These are phyloP conservation scores for Tetragonisca angustula DNA, from an alignment of 2,888 invertebrate species.

Conservation along the genomic window DNA sequence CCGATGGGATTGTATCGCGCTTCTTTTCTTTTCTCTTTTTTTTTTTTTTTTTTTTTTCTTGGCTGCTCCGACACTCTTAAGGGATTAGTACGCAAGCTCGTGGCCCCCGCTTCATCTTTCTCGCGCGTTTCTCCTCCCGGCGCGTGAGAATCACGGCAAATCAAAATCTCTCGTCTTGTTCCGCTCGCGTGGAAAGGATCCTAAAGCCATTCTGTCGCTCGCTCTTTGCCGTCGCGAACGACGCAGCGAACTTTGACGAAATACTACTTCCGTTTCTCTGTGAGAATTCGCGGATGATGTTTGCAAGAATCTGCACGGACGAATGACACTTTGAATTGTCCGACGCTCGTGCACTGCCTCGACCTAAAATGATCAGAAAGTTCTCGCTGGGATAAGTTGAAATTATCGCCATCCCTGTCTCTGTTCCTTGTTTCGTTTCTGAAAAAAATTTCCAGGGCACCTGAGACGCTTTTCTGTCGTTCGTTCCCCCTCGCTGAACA, in stretches of 20 bases:
- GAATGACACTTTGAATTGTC: background rate
- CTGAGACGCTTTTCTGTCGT: too few relatives aligned
- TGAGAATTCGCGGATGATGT: background rate
- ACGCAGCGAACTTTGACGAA: background rate
- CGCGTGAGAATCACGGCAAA: constrained; percentile 44
- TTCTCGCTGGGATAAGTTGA: too few relatives aligned
- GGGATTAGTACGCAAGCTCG: constrained; percentile 58
- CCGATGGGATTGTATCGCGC: constrained; percentile 54
- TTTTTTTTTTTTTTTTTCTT: background rate
- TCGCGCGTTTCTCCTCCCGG: background rate
- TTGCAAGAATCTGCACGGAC: background rate
- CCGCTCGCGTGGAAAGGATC: background rate
- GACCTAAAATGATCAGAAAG: too few relatives aligned
- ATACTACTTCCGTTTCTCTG: background rate
- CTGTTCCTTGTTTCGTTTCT: too few relatives aligned
- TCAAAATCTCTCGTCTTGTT: constrained; percentile 26
- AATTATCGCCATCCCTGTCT: too few relatives aligned
- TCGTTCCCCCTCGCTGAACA: too few relatives aligned
- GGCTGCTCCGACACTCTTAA: constrained; percentile 46
- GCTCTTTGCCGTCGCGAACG: background rate
- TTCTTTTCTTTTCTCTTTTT: too few relatives aligned
- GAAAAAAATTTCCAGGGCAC: too few relatives aligned
- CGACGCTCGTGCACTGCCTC: too few relatives aligned
- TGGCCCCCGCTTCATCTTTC: background rate
- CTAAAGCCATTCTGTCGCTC: background rate